Evolutionary conservation across 2,113 vertebrate species (phyloP), one percentile per base, ranked within the genome.

Genomic region (Choloepus hoffmanni): DNA sequence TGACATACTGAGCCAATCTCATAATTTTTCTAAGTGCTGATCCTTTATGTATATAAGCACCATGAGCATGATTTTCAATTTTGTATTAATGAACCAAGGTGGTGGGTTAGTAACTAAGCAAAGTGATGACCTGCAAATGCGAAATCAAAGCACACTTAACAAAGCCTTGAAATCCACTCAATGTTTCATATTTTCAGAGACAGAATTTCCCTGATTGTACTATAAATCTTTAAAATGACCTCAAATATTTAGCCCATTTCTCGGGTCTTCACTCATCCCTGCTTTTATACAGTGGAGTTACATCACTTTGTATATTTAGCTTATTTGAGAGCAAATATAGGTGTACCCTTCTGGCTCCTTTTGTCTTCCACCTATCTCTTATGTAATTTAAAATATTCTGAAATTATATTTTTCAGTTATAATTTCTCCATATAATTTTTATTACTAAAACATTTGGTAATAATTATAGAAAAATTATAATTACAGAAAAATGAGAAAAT

Each of bases 371-470:
- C 28, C 85, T 81, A 10, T 81, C 43, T 90, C 68, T 85, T 90
- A 68, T 24, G 36, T 85, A 92, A 95, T 92, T 95, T 78, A 40
- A 88, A 95, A 78, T 94, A 89, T 70, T 96, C 63, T 94, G 90
- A 92, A 92, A 85, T 90, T 94, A 7, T n/a, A 85, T 76, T 94
- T 88, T 84, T 24, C 53, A 40, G 18, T 62, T 92, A 30, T 91
- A 77, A 70, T 92, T 90, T 89, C 3, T 85, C 19, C 48, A 33
- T 15, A 76, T 72, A 58, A 74, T 92, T 92, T 89, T 95, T 79
- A 94, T 84, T 93, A 60, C 65, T 65, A 30, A 93, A 95, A 74
- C 74, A 89, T 92, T 60, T 92, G 73, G 45, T 73, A n/a, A 91
- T 85, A 53, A 84, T 28, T 92, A 12, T 48, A 85, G 24, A 55